Evolutionary conservation across 1,140 invertebrate genomes (phyloP), one percentile per base, ranked within the genome.

Genomic region (Drosophila kikkawai): DNA sequence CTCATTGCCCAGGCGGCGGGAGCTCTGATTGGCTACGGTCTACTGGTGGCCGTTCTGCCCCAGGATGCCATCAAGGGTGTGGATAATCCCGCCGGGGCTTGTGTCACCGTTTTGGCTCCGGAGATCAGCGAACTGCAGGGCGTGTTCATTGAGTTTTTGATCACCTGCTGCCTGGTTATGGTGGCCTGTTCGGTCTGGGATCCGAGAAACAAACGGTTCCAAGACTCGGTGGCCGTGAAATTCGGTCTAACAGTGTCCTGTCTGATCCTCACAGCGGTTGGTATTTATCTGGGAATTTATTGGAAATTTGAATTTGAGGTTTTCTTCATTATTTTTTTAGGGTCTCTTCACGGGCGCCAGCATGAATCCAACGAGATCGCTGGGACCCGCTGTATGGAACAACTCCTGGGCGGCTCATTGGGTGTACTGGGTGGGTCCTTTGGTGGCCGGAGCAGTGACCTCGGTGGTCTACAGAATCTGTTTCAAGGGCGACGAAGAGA

Each of bases 361-460:
- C 75, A 95, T 97, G 95, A 98, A 97, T 88, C 96, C 97, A 0
- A 96, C 96, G 0, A 94, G 97, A 67, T 95, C 95, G 11, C 94
- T 98, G 59, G 97, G 94, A 1, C 96, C 97, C 0, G 97, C 96
- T 0, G 78, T 97, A 2, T 95, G 97, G 81, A 95, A 95, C 37
- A 94, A 95, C 13, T 93, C 94, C 42, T 98, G 96, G 96, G 70
- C 91, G 0, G 64, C 94, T 63, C 96, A 97, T 70, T 98, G 97
- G 97, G 95, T 97, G 15, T 97, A 96, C 86, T 97, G 96, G 96
- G 93, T 95, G 37, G 96, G 96, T 66, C 96, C 96, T 0, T 75
- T 96, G 47, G 37, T 94, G 4, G 96, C 95, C 0, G 95, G 94
- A 4, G 91, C 93, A 0, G 42, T 95, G 4, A 94, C 95, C 0